Conservation (phyloP, 2,797 vertebrate genomes). For the Dromococcyx pavoninus region DNA sequence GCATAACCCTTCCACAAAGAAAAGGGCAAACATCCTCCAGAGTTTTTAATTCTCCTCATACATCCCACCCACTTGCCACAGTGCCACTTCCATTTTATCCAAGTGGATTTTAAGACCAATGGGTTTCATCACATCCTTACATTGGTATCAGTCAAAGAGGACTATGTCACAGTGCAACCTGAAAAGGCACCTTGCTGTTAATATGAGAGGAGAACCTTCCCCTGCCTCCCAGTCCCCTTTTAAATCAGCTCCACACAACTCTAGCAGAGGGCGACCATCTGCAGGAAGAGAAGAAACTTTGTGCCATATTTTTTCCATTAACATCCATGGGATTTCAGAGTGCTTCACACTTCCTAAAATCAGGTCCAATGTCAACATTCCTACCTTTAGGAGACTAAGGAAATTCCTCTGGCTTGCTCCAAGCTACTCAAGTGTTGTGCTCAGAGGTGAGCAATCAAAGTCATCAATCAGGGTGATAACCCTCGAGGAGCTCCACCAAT, state of each 20-base stretch:
- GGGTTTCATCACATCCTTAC: neutral
- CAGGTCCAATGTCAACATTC: constrained; percentile 27
- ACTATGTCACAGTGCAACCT: neutral
- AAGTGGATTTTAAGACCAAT: neutral
- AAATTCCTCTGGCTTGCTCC: constrained; percentile 15
- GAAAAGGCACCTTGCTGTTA: neutral
- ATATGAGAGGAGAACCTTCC: neutral
- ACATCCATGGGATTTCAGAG: neutral
- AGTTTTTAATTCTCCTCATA: neutral
- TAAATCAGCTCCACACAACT: neutral
- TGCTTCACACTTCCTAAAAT: constrained; percentile 8
- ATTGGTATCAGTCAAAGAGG: neutral
- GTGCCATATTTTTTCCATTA: constrained; percentile 2
- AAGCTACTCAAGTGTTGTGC: neutral
- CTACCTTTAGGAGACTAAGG: constrained; percentile 13
- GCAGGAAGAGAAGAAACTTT: neutral
- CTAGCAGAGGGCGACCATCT: neutral
- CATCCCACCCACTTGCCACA: neutral
- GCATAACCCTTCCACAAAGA: neutral
- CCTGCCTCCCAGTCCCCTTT: neutral
- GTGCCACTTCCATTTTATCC: neutral
- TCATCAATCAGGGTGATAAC: neutral
- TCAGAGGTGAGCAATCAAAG: neutral
- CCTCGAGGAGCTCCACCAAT: neutral
- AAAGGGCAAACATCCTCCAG: neutral